A percentile compares a stretch with the other conserved stretches of the same genome.
phyloP scores from a whole-genome alignment of 2,797 vertebrate genomes.

The Chelonia mydas region DNA sequence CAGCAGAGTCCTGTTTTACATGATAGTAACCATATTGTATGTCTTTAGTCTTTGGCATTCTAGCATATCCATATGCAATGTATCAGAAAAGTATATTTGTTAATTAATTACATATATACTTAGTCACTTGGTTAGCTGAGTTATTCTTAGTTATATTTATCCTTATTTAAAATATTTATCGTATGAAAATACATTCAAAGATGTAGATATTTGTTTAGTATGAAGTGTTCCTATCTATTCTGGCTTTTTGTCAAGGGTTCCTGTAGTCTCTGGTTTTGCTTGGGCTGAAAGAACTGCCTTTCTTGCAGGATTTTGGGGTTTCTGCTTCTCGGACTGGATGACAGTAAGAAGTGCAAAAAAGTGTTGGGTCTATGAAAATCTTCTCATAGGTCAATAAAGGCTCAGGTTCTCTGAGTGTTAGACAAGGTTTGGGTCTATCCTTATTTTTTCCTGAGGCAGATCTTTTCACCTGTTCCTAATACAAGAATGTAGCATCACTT shows the following conservation, averaged over 20 bases:
- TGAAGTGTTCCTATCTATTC: not conserved
- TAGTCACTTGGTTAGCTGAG: not conserved
- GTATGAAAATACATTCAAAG: not conserved
- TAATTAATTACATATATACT: not conserved
- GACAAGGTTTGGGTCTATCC: not conserved
- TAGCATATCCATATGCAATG: not conserved
- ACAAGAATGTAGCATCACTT: not conserved
- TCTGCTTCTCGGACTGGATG: not conserved
- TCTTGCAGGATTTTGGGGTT: not conserved
- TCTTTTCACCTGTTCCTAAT: not conserved
- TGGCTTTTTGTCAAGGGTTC: not conserved
- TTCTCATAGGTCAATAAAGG: not conserved
- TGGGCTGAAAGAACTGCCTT: not conserved
- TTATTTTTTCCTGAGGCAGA: not conserved
- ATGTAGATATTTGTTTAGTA: not conserved
- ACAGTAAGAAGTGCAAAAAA: not conserved
- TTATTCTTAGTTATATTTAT: not conserved
- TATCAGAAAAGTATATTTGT: not conserved
- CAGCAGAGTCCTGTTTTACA: not conserved
- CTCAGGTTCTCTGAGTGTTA: not conserved
- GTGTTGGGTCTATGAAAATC: not conserved
- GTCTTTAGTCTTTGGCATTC: not conserved
- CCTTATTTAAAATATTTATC: not conserved
- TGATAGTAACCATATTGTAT: not conserved
- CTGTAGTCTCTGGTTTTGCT: not conserved